Base-by-base conservation (phyloP, 2,113 vertebrate species). In the Xiphophorus couchianus region DNA sequence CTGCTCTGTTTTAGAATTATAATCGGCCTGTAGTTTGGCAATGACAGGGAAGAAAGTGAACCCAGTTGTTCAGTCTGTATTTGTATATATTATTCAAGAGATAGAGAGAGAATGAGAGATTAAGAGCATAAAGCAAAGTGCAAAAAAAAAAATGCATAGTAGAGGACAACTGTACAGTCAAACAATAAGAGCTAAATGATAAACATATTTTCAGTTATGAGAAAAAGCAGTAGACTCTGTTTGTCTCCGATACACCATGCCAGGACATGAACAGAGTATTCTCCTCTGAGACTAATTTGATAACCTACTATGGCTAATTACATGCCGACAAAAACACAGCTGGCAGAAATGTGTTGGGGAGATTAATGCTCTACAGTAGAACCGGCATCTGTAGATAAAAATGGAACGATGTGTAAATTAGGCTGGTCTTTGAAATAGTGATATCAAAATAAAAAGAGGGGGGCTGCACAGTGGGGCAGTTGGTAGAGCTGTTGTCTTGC, bases 291-390 rank as follows among this genome's bases (percentile, higher is more conserved):
- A 87, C 83, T 89, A 87, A 87, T 89, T 79, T 83, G 58, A 78
- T 81, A 68, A 76, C 73, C 70, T 76, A 84, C 77, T 82, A 87
- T 67, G 69, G 71, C 66, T 87, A 91, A 89, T 90, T 86, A 82
- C 77, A 82, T 70, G 81, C 82, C 69, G 48, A 89, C 77, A 86
- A 81, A 78, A 91, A 83, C 85, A 86, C 85, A 89, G 86, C 82
- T 88, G 77, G 82, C 60, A 78, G 70, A 82, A 79, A 83, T 86
- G 65, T 42, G 76, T 77, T 80, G 69, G 76, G 69, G 66, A 79
- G 74, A 77, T 69, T 79, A 74, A 80, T 75, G 54, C 60, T 80
- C 48, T 69, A 51, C 39, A 65, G 67, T 72, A 27, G 76, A 74
- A 54, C 11, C 31, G 48, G 58, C 37, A 69, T 67, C 27, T 69